phyloP scores from a whole-genome alignment of 2,113 vertebrate species.

The Bufo bufo region DNA sequence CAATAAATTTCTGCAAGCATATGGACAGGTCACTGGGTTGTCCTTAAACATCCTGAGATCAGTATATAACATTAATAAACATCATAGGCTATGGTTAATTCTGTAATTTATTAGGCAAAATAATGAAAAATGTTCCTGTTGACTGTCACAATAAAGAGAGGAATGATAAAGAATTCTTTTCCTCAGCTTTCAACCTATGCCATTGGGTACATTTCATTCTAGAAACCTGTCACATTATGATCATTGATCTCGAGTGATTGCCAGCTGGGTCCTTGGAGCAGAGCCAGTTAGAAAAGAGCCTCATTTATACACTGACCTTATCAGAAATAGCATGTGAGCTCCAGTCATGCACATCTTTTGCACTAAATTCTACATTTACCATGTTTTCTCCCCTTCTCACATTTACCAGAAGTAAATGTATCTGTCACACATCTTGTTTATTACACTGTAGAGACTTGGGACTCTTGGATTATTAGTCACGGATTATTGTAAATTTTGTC shows the following conservation, averaged over 20 bases:
- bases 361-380: slow-evolving; percentile 4
- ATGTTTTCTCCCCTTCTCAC: slow-evolving; percentile 19
- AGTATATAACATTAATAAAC: neutral
- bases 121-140: slow-evolving; percentile 1
- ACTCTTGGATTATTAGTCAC: slow-evolving; percentile 58
- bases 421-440: slow-evolving; percentile 50
- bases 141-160: neutral
- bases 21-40: neutral
- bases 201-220: slow-evolving; percentile 41
- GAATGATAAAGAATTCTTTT: slow-evolving; percentile 41
- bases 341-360: neutral
- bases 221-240: slow-evolving; percentile 44
- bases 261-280: slow-evolving; percentile 42
- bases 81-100: neutral
- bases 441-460: slow-evolving; percentile 32
- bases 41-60: neutral
- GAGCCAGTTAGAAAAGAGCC: slow-evolving; percentile 20
- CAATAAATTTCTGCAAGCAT: neutral
- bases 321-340: slow-evolving; percentile 30
- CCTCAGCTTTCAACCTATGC: slow-evolving; percentile 24
- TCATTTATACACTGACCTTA: slow-evolving; percentile 51
- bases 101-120: neutral
- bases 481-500: slow-evolving; percentile 63
- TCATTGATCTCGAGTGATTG: slow-evolving; percentile 38
- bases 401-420: slow-evolving; percentile 48